phyloP scores from a whole-genome alignment of 2,113 vertebrate genomes.

The Cyprinodon brontotheroides region DNA sequence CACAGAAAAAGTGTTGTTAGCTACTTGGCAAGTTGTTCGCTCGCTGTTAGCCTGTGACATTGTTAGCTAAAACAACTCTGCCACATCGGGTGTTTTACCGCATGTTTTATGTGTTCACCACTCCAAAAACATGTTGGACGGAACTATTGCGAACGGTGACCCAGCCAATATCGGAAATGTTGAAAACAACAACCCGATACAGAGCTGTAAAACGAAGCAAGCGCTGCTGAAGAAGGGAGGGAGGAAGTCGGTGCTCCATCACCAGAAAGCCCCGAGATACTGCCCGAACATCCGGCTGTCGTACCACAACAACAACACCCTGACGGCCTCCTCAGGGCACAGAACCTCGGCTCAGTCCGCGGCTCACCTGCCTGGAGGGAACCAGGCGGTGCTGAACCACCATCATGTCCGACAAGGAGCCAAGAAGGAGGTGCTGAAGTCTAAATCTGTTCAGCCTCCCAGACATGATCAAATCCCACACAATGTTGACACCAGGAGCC shows the following conservation, averaged over 20 bases:
- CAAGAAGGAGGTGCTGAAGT: slow-evolving; percentile 82
- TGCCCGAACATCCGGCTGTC: slow-evolving; percentile 39
- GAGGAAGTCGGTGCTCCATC: slow-evolving; percentile 42
- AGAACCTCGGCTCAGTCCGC: slow-evolving; percentile 27
- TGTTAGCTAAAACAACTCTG: slow-evolving; percentile 41
- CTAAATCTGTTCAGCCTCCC: slow-evolving; percentile 82
- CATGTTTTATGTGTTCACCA: slow-evolving; percentile 50
- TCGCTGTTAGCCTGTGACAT: slow-evolving; percentile 40
- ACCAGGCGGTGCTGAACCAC: slow-evolving; percentile 13
- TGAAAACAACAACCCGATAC: slow-evolving; percentile 65
- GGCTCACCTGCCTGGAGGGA: slow-evolving; percentile 5
- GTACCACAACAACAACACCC: slow-evolving; percentile 66
- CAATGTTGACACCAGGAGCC: slow-evolving; percentile 71
- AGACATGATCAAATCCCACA: slow-evolving; percentile 79
- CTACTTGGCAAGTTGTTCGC: slow-evolving; percentile 18
- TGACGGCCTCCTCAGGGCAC: neutral
- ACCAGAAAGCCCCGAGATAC: slow-evolving; percentile 47
- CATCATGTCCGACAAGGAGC: slow-evolving; percentile 54
- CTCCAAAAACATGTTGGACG: slow-evolving; percentile 64
- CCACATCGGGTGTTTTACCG: slow-evolving; percentile 1
- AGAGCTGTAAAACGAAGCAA: slow-evolving; percentile 46
- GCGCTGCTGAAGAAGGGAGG: slow-evolving; percentile 70
- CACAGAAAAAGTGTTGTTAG: neutral
- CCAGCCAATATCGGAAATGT: slow-evolving; percentile 59
- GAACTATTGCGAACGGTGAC: slow-evolving; percentile 46